Conservation (phyloP, 92 coral and sea anemone species). For the Actinernus sp. region DNA sequence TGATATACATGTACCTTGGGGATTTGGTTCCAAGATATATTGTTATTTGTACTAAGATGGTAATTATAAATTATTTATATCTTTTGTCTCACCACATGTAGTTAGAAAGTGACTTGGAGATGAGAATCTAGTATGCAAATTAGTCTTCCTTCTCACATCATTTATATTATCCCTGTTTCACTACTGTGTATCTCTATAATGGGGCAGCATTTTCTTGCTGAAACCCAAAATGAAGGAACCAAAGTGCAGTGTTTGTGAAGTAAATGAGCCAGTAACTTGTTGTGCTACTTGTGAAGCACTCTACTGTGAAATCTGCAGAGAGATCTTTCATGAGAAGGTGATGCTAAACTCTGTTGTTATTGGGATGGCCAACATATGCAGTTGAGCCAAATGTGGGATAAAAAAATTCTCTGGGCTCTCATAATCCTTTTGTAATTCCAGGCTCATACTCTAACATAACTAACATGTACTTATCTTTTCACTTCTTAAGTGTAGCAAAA, state of each 20-base stretch:
- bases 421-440: no score
- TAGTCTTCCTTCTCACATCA: neutral
- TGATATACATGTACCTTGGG: no score
- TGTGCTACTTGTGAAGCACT: constrained; percentile 94
- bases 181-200: no score
- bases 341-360: neutral
- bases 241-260: constrained; percentile 86
- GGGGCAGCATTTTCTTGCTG: neutral
- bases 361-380: neutral
- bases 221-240: constrained; percentile 66
- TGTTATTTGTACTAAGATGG: constrained; percentile 10
- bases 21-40: no score
- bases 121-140: constrained; percentile 28
- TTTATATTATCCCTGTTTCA: no score
- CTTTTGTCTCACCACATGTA: constrained; percentile 36
- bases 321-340: constrained; percentile 75
- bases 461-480: no score
- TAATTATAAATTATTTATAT: constrained; percentile 36
- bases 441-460: no score
- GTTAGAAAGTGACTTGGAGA: constrained; percentile 17
- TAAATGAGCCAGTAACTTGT: constrained; percentile 82
- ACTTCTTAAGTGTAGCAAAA: no score
- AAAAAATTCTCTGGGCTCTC: no score
- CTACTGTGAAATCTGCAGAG: constrained; percentile 77
- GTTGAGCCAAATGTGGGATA: neutral